A percentile compares a stretch with the other conserved stretches of the same genome.
These are phyloP conservation scores for Bothrops jararaca DNA, from an alignment of 2,113 vertebrate species.

Conservation along the genomic window DNA sequence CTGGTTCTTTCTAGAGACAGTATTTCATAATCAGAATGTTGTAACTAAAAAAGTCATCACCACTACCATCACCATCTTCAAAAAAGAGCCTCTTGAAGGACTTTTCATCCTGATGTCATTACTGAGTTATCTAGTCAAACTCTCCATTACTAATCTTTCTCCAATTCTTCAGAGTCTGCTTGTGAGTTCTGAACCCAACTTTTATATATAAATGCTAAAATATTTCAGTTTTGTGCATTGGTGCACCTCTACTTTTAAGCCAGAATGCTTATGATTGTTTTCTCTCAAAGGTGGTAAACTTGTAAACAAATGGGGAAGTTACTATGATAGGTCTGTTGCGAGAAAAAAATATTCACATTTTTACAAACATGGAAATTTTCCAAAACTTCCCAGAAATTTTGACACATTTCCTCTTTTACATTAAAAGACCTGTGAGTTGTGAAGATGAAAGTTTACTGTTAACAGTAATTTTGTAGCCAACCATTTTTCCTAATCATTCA, in stretches of 20 bases:
- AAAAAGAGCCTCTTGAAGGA: not conserved
- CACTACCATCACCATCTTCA: not conserved
- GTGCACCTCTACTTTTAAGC: not conserved
- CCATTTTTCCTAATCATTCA: not conserved
- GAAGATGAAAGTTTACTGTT: not conserved
- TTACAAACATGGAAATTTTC: not conserved
- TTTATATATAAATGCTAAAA: not conserved
- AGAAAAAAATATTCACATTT: not conserved
- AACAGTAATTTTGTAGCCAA: not conserved
- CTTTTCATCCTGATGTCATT: not conserved
- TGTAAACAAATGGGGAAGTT: not conserved
- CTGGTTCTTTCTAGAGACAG: not conserved
- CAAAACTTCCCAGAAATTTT: not conserved
- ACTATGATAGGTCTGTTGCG: not conserved
- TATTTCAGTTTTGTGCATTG: not conserved
- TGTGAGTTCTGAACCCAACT: not conserved
- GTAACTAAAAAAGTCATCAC: not conserved
- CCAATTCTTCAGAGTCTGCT: not conserved
- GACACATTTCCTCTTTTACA: not conserved
- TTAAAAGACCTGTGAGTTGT: not conserved
- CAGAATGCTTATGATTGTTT: not conserved
- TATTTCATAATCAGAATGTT: not conserved
- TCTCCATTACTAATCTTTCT: not conserved
- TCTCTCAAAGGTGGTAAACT: not conserved
- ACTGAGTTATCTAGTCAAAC: not conserved